Evolutionary conservation across 1,140 invertebrate genomes (phyloP).

Genomic region (Zaprionus capensis): DNA sequence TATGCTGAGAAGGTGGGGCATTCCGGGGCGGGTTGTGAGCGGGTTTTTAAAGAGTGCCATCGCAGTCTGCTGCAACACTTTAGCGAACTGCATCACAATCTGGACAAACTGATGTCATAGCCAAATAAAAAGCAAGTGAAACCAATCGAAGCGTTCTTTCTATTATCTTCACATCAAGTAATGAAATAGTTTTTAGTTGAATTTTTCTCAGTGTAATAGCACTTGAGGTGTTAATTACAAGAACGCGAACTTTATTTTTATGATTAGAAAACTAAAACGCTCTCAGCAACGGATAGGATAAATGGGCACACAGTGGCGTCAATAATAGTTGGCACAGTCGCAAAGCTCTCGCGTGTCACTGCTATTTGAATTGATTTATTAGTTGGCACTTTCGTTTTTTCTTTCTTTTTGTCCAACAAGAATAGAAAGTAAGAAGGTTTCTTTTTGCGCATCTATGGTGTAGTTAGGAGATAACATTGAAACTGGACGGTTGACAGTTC

Average conservation of each 20-base stretch:
- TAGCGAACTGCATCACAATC: conserved; percentile 60
- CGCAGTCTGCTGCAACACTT: conserved; percentile 69
- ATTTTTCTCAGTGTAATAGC: conserved; percentile 30
- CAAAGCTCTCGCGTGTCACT: conserved; percentile 20
- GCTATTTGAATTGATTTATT: conserved; percentile 4
- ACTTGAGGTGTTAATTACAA: conserved; percentile 60
- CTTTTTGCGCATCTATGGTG: neutral
- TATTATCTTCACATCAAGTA: neutral
- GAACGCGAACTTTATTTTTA: conserved; percentile 52
- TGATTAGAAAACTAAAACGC: conserved; percentile 24
- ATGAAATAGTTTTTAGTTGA: neutral
- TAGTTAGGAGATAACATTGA: conserved; percentile 28
- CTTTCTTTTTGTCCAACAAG: conserved; percentile 9
- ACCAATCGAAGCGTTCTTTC: neutral
- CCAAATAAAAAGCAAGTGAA: conserved; percentile 56
- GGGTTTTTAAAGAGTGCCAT: conserved; percentile 87
- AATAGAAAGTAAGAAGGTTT: conserved; percentile 43
- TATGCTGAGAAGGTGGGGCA: conserved; percentile 88
- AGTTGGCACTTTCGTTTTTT: conserved; percentile 65
- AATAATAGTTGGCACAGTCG: conserved; percentile 24
- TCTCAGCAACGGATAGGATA: conserved; percentile 11
- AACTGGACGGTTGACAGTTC: conserved; percentile 7
- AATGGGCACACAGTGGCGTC: conserved; percentile 51
- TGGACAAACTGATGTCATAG: conserved; percentile 58
- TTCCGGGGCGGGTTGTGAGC: conserved; percentile 85